Evolutionary conservation across 2,888 invertebrate species (phyloP), one percentile per base, ranked within the genome.

Genomic region (Oscheius myriophilus): DNA sequence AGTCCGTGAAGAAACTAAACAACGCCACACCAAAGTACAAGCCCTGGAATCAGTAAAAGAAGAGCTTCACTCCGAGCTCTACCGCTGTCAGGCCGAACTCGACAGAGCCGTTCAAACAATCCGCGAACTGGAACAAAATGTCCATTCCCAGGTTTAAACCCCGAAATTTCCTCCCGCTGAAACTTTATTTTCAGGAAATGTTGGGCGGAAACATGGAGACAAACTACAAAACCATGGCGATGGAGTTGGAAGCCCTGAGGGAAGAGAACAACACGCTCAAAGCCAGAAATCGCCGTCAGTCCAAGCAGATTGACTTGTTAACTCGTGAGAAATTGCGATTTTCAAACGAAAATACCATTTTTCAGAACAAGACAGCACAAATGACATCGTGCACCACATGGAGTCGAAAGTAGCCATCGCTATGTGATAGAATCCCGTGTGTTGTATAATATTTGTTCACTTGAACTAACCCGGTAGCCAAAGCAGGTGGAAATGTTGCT

Each of bases 231-330:
- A 71, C 69, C 39, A 62, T 79, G 18, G 67, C 73, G 12, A 67
- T 67, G 46, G 84, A 84, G 39, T 55, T 84, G 61, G 82, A 84
- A 43, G 71, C 65, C 14, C 58, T 83, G 42, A 68, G 82, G 41
- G 84, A 84, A 68, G 84, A 84, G 69, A 84, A 84, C 63, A 78
- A 77, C 16, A 72, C 80, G 0, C 63, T 84, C 54, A 82, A 84
- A 41, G 78, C 79, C 14, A 82, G 81, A 59, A 75, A 83, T 9
- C 70, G 84, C 26, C 55, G 82, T 39, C 84, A 83, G 53, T 74
- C 76, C 55, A 82, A 81, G 43, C 83, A 84, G 64, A 80, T 84
- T 18, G 84, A 83, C 62, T 53, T 83, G 23, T 70, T 84, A n/a
- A 83, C 82, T 23, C 82, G 79, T 79, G 57, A 69, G 75, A 25